These are phyloP conservation scores for Nephila pilipes DNA, from an alignment of 1,140 invertebrate species.

Conservation along the genomic window DNA sequence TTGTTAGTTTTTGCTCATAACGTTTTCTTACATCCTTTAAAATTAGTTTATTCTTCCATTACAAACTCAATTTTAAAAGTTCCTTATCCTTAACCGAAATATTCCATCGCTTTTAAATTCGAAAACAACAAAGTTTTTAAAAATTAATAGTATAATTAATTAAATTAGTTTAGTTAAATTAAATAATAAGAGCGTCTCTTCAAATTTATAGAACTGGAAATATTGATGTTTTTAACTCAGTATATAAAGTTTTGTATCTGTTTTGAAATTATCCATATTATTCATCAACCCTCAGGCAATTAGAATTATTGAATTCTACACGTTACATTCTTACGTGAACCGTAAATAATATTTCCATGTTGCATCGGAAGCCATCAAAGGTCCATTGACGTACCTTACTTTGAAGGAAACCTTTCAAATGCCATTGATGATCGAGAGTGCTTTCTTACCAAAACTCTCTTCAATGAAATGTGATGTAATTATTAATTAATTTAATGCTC, in stretches of 20 bases:
- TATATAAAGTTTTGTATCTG: neutral
- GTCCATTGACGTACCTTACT: neutral
- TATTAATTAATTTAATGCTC: neutral
- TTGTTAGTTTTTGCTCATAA: too few species aligned
- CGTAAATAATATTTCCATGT: neutral
- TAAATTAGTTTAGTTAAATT: too few species aligned
- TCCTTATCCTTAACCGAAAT: too few species aligned
- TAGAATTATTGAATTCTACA: neutral
- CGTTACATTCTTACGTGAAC: neutral
- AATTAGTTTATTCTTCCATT: too few species aligned
- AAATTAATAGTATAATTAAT: too few species aligned
- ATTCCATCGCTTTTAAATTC: too few species aligned
- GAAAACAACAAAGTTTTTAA: too few species aligned
- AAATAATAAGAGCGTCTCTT: too few species aligned
- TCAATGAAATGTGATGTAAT: neutral
- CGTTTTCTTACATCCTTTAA: too few species aligned
- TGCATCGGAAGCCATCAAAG: neutral
- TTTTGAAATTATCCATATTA: neutral
- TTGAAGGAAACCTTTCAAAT: neutral
- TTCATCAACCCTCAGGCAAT: neutral
- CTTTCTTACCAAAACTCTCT: neutral
- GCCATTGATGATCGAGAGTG: too few species aligned
- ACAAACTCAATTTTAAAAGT: too few species aligned
- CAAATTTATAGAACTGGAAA: neutral
- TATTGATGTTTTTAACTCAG: neutral